Evolutionary conservation across 2,113 vertebrate species (phyloP), one percentile per base, ranked within the genome.

Genomic region (Candoia aspera): DNA sequence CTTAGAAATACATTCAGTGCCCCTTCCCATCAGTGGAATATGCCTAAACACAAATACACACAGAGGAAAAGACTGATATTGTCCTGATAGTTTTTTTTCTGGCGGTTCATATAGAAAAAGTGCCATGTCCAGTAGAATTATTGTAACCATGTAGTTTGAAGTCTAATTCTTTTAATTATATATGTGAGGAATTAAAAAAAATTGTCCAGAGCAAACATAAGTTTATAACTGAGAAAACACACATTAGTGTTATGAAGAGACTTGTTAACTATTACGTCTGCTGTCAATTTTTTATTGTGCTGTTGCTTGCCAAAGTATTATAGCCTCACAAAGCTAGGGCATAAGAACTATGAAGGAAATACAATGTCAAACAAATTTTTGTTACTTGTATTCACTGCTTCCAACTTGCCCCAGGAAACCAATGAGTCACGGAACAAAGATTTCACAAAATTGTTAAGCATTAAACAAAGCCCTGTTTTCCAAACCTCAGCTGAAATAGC

Each of bases 371-470:
- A 88, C 17, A 92, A 90, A 15, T 93, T 37, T 46, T 42, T 87
- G 21, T 46, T 94, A 49, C 91, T 92, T 87, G 8, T 59, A 87
- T 58, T 87, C 86, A 92, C 3, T 59, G 33, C 84, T 96, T 95
- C 90, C n/a, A 84, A 23, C 89, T 94, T 92, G 2, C 8, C 92
- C 84, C 42, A 58, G 21, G 58, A 90, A 91, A 95, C 88, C 33
- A 64, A 37, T 54, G 17, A 21, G 24, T 95, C 86, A n/a, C 89
- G 93, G 68, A 59, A 37, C 93, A 62, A 96, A 92, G 54, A 33
- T 19, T 91, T 94, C 94, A 55, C 42, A 83, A 91, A 93, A 54
- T 11, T 91, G 89, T 91, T 92, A 79, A 37, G 68, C 68, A 90
- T 84, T 60, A 91, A 55, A 91, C 68, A 24, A 23, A 62, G 23